Evolutionary conservation across 1,140 invertebrate genomes (phyloP), one percentile per base, ranked within the genome.

Genomic region (Brevipalpus yothersi): DNA sequence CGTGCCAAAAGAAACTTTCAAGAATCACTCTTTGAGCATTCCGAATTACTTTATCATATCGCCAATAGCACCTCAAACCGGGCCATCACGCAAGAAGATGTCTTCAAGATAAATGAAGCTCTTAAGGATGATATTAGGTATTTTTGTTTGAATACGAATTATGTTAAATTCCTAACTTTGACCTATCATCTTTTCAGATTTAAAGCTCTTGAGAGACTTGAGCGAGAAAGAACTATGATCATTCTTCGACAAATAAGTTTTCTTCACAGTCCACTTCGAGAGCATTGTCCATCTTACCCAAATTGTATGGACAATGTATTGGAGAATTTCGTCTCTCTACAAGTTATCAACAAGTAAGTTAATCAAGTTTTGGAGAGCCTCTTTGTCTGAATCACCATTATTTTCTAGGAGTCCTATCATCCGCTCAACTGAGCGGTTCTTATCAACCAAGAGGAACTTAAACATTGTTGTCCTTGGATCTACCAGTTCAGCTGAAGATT

Each of bases 211-310:
- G 86, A 92, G 70, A 77, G 86, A 63, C 75, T 94, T 66, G 89
- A 94, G 73, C 88, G 93, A 73, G 91, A 95, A 67, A 74, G 92
- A 63, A 88, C 90, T 68, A 73, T 93, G 60, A 88, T 94, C 79
- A 75, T 96, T 31, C 86, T 93, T 62, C 88, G 92, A 69, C 91
- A 95, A 73, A 73, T 95, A 39, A 89, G 90, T 56, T 96, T 95
- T 73, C 83, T 96, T 53, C 90, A 96, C 72, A 90, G 86, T 72
- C 89, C 91, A 13, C 86, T 90, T 67, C 74, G 84, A 41, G 90
- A 94, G 70, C 86, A 91, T 69, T 96, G 92, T 70, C 88, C 87
- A 21, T 84, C 84, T 47, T 86, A 82, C 72, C 79, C 82, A 59
- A 56, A 85, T 72, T 95, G 90, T 71, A 82, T 91, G 72, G 91